Conservation (phyloP, 2,113 vertebrate species). For the Mixornis gularis region DNA sequence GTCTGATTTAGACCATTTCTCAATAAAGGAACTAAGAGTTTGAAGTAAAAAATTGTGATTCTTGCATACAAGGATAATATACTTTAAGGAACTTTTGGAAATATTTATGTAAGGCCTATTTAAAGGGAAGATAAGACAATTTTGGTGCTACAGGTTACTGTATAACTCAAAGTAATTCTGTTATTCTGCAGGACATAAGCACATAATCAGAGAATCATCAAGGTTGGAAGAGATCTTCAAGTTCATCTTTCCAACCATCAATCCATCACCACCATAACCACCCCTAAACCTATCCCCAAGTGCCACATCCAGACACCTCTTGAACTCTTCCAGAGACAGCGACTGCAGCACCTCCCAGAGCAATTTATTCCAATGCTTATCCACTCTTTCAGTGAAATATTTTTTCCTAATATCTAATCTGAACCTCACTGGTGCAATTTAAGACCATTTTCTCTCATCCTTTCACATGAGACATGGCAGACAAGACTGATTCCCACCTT, state of each 20-base stretch:
- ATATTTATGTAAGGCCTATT: neutral
- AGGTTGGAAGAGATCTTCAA: neutral
- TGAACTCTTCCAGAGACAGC: neutral
- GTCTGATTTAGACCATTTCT: neutral
- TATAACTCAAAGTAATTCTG: neutral
- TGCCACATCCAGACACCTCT: neutral
- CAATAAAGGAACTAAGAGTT: neutral
- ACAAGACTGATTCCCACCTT: neutral
- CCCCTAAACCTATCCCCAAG: neutral
- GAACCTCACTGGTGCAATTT: fast-evolving
- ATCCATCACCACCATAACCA: neutral
- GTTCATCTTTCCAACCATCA: neutral
- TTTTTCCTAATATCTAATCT: neutral
- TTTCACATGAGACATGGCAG: neutral
- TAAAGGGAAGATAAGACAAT: neutral
- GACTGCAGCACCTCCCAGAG: neutral
- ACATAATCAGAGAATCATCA: neutral
- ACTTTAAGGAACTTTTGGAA: neutral
- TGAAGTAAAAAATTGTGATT: neutral
- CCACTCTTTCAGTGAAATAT: neutral
- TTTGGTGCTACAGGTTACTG: neutral
- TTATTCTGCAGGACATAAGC: neutral
- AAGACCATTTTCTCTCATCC: neutral
- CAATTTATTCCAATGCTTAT: neutral
- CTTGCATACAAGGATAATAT: neutral